Percentiles rank a stretch among this genome's conserved stretches.
phyloP scores from a whole-genome alignment of 2,113 vertebrate species.

The Cebus imitator region DNA sequence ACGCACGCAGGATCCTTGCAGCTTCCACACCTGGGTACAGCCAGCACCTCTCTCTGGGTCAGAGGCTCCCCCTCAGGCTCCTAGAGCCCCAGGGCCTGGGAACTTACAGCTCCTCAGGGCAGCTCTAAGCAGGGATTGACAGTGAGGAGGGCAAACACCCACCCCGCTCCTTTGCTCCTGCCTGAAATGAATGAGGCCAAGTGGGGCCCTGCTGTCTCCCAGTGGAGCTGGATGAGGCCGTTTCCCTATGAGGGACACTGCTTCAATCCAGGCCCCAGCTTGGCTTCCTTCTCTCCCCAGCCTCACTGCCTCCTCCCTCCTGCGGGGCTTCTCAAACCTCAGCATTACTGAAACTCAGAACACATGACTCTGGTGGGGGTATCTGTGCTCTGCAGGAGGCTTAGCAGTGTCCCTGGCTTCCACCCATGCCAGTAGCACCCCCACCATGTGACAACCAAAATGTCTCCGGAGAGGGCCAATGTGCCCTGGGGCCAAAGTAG shows the following conservation, averaged over 20 bases:
- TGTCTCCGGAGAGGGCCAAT: background rate
- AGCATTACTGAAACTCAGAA: accelerated
- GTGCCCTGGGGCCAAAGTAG: background rate
- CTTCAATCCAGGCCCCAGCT: accelerated
- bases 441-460: background rate
- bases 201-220: background rate
- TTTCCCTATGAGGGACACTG: background rate
- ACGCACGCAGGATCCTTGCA: accelerated
- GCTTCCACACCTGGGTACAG: background rate
- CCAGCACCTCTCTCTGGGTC: background rate
- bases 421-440: accelerated
- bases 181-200: accelerated
- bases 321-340: background rate
- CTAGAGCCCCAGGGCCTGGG: background rate
- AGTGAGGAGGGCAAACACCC: background rate
- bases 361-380: accelerated
- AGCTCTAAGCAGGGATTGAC: background rate
- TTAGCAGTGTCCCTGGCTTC: background rate
- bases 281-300: background rate
- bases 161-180: too few relatives aligned
- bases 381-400: accelerated
- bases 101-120: background rate
- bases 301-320: accelerated
- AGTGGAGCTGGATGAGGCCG: accelerated
- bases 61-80: background rate